Conservation (phyloP, 2,113 vertebrate genomes). For the Grantiella picta region DNA sequence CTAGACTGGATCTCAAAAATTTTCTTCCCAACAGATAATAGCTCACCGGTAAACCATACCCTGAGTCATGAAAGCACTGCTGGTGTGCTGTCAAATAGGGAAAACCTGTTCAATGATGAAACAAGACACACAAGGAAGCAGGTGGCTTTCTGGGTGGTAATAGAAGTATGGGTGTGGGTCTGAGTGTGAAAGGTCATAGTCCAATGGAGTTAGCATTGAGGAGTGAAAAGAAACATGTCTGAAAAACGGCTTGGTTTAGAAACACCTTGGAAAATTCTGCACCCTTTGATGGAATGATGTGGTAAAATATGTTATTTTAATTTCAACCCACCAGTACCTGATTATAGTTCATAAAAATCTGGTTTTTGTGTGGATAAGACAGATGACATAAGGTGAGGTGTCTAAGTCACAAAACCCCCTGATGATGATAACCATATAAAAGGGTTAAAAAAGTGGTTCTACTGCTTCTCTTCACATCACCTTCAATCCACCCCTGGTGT, state of each 20-base stretch:
- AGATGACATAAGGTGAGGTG: background rate
- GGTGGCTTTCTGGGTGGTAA: background rate
- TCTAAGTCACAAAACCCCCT: background rate
- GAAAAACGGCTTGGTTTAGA: background rate
- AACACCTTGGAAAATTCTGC: background rate
- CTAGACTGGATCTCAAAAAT: slow-evolving; percentile 7
- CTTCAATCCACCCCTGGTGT: background rate
- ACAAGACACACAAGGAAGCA: background rate
- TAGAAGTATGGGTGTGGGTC: background rate
- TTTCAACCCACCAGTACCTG: background rate
- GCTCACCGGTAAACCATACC: background rate
- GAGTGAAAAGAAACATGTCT: background rate
- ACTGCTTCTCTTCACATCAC: background rate
- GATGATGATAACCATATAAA: background rate
- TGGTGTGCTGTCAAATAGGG: background rate
- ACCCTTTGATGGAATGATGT: background rate
- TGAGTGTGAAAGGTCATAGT: background rate
- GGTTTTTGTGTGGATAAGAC: background rate
- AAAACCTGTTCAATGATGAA: background rate
- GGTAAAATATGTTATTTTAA: background rate
- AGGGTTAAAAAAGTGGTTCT: background rate
- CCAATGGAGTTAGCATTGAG: background rate
- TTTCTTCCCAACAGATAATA: too few relatives aligned
- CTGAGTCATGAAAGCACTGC: background rate
- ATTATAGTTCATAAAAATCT: background rate